Evolutionary conservation across 2,797 vertebrate genomes (phyloP), one percentile per base, ranked within the genome.

Genomic region (Oreochromis grahami): DNA sequence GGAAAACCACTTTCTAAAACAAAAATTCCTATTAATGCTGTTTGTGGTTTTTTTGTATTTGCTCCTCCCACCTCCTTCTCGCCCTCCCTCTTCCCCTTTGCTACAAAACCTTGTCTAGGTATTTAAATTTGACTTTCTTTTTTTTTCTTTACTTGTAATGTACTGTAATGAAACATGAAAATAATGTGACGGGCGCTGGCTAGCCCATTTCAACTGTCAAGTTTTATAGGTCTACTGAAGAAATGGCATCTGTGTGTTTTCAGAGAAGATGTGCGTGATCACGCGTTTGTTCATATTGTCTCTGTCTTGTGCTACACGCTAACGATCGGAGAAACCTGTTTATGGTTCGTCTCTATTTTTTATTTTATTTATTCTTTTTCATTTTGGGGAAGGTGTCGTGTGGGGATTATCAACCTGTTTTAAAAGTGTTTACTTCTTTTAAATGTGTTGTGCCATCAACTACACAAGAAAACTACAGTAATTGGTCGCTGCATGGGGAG

Each of bases 121-220:
- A 85, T 89, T 93, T 86, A 50, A 63, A 87, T 84, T 89, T 82
- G 63, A 83, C 52, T 72, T 19, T 84, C 17, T 63, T 38, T 38
- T 38, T 68, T 43, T 93, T 86, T 72, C 84, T 87, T 85, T 83
- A 86, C 70, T 91, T 94, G 92, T 93, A 86, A 87, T 68, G 92
- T 94, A 91, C 89, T 92, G 92, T 95, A 93, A 83, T 52, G 45
- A 78, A 90, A 91, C 88, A 91, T 88, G 85, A 88, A 38, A 91
- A 90, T 84, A 83, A 86, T 92, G 93, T 94, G 88, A 88, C 87
- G 94, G 94, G 94, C 90, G 91, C 92, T 96, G 94, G 89, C 91
- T 94, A 94, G 95, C 92, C 94, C 91, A 52, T 74, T 91, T 90
- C 87, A 86, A 86, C 93, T 86, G 85, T 93, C 82, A 72, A 48